phyloP scores from a whole-genome alignment of 2,113 vertebrate species.

The Pongo pygmaeus region DNA sequence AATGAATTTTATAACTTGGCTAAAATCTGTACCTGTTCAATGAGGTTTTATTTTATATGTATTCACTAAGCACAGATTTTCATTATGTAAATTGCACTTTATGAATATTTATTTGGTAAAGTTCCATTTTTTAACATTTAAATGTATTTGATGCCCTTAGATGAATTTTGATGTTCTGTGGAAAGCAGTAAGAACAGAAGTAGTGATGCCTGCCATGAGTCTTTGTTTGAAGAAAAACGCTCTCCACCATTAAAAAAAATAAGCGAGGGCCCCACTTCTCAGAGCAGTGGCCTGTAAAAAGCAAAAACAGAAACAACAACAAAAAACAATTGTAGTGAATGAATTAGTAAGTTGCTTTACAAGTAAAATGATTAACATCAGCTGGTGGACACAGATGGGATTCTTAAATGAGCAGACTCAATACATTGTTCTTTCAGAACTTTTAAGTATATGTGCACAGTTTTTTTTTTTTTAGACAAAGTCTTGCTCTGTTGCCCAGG shows the following conservation, averaged over 20 bases:
- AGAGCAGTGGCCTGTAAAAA: not conserved
- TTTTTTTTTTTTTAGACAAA: not conserved
- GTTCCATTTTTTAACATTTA: not conserved
- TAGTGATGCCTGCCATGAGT: not conserved
- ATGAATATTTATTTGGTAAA: slow-evolving; percentile 55
- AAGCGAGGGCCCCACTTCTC: not conserved
- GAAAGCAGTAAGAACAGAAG: not conserved
- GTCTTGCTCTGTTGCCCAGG: too few species aligned
- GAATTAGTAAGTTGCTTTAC: not conserved
- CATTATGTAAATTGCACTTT: slow-evolving; percentile 40
- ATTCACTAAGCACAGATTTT: slow-evolving; percentile 36
- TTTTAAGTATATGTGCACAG: not conserved
- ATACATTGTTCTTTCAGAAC: not conserved
- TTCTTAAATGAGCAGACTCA: not conserved
- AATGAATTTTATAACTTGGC: slow-evolving; percentile 50
- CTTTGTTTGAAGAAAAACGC: not conserved
- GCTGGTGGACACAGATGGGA: too few species aligned
- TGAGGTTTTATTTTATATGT: slow-evolving; percentile 10
- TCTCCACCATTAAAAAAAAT: not conserved
- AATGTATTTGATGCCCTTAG: not conserved
- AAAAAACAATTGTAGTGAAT: not conserved
- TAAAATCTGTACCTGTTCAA: slow-evolving; percentile 53
- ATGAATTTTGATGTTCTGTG: not conserved
- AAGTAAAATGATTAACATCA: not conserved
- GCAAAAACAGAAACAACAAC: not conserved